Percentiles rank a stretch among this genome's conserved stretches.
Conservation (phyloP, 2,888 invertebrate genomes). For the Ecdyonurus torrentis region DNA sequence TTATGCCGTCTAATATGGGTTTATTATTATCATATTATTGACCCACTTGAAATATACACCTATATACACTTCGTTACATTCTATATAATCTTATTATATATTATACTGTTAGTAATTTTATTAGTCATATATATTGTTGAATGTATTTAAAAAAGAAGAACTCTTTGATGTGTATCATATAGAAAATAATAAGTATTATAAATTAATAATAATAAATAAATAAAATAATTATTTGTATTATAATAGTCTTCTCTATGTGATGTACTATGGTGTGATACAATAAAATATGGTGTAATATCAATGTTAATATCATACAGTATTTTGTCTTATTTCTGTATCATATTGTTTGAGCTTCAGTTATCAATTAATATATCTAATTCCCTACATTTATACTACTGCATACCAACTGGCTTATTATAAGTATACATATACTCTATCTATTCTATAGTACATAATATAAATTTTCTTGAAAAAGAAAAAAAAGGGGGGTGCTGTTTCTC, state of each 20-base stretch:
- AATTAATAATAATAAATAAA: too few species aligned
- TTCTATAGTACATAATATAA: too few species aligned
- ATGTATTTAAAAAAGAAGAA: background rate
- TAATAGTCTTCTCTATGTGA: background rate
- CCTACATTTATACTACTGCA: too few species aligned
- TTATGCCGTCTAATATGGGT: conserved; percentile 46
- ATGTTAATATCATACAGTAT: background rate
- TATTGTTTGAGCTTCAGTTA: too few species aligned
- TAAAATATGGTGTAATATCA: background rate
- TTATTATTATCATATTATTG: too few species aligned
- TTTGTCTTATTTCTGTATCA: too few species aligned
- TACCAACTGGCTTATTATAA: too few species aligned
- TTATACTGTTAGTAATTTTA: background rate
- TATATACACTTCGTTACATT: background rate
- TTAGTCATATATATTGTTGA: background rate
- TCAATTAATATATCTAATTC: too few species aligned
- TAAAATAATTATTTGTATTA: background rate
- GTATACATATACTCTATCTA: too few species aligned
- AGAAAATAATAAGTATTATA: background rate
- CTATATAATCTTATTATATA: background rate
- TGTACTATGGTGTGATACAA: background rate
- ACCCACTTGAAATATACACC: background rate
- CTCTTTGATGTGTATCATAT: background rate
- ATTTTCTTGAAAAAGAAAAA: too few species aligned
- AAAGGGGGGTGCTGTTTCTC: too few species aligned